Evolutionary conservation across 1,140 invertebrate species (phyloP).

Genomic region (Anagrus nilaparvatae): DNA sequence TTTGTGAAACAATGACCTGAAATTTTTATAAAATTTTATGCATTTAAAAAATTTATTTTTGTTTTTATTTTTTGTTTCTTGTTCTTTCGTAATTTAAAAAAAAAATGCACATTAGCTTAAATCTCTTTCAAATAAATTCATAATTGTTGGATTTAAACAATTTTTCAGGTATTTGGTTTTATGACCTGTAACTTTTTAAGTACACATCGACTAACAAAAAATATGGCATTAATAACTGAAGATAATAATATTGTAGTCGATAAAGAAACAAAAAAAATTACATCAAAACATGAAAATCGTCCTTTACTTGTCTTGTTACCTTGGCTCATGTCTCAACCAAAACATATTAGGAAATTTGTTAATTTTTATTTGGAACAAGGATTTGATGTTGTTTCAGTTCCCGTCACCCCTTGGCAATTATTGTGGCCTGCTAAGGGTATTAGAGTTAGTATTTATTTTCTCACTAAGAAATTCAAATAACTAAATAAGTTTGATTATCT

Average conservation of each 20-base stretch:
- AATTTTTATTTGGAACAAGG: constrained; percentile 73
- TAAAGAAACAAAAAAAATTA: constrained; percentile 1
- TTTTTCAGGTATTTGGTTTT: constrained; percentile 24
- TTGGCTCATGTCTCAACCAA: constrained; percentile 74
- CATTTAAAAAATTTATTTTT: no score
- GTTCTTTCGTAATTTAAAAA: no score
- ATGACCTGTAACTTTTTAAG: constrained; percentile 43
- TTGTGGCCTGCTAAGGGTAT: constrained; percentile 70
- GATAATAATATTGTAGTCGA: constrained; percentile 30
- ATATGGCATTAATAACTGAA: constrained; percentile 53
- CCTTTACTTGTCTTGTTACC: constrained; percentile 65
- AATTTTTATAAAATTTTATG: no score
- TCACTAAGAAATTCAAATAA: constrained; percentile 3
- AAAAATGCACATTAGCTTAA: no score
- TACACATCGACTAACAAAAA: constrained; percentile 54
- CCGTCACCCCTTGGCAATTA: constrained; percentile 70
- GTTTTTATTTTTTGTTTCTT: no score
- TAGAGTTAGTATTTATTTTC: constrained; percentile 45
- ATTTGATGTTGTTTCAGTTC: constrained; percentile 73
- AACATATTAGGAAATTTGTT: constrained; percentile 73
- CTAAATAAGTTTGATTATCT: not conserved
- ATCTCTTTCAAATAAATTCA: no score
- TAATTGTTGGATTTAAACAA: not conserved
- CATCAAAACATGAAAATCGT: constrained; percentile 31
- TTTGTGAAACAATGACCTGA: no score